A percentile compares a stretch with the other conserved stretches of the same genome.
These are phyloP conservation scores for Choreutis nemorana DNA, from an alignment of 2,888 invertebrate genomes.

Conservation along the genomic window DNA sequence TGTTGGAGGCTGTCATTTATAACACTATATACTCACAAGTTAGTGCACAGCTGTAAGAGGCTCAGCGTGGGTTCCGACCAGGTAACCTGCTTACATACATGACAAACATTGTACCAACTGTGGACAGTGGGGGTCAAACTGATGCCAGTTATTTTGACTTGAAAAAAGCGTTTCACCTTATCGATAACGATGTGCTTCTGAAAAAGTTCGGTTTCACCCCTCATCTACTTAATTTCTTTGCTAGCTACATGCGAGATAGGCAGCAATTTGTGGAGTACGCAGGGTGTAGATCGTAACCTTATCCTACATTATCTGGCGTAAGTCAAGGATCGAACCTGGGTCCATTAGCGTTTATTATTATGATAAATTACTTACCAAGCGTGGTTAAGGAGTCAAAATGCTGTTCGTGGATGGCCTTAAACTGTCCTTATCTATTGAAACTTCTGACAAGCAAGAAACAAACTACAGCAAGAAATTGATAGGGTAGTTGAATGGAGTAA, in stretches of 20 bases:
- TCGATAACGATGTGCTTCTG: neutral
- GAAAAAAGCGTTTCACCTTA: neutral
- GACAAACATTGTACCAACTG: neutral
- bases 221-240: neutral
- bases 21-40: neutral
- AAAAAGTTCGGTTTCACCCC: neutral
- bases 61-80: neutral
- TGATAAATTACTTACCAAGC: no score
- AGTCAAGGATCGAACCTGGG: neutral
- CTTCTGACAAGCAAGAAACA: no score
- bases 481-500: neutral
- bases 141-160: neutral
- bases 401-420: neutral
- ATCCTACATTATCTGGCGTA: neutral
- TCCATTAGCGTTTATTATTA: neutral
- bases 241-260: neutral
- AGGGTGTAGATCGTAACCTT: neutral
- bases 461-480: neutral
- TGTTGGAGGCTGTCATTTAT: neutral
- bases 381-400: no score
- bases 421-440: neutral
- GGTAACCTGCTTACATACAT: neutral
- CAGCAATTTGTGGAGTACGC: neutral
- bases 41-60: neutral
- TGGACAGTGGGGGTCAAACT: neutral